Evolutionary conservation across 1,140 invertebrate genomes (phyloP), one percentile per base, ranked within the genome.

Genomic region (Manduca sexta): DNA sequence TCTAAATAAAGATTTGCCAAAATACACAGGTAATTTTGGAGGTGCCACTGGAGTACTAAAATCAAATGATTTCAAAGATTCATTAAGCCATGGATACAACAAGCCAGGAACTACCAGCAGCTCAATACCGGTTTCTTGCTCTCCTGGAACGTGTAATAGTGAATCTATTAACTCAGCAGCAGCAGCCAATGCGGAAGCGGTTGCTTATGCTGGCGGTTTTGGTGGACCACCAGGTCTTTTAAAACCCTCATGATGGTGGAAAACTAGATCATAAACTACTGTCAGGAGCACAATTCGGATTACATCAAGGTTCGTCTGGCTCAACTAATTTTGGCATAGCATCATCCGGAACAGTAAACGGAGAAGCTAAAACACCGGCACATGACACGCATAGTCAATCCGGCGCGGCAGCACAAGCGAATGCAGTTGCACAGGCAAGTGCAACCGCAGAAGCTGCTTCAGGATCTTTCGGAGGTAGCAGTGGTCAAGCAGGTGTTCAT

Each of bases 211-310:
- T 21, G 81, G 77, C 18, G 74, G 77, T 2, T 84, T 84, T 56
- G 75, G 77, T 38, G 81, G 81, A 35, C 81, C 81, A 41, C 66
- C 79, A 16, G 81, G 81, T 12, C 47, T 81, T 13, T 60, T 83
- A 12, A 70, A 75, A 61, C 74, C n/a, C 81, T 2, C 71, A 58
- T 50, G 77, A 82, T 37, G 38, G 60, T 48, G 64, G 64, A 72
- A 70, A 57, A 26, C 52, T 34, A 38, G 45, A 35, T 18, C 29
- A 31, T 16, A 17, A 39, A 39, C 14, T 14, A n/a, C 33, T 4
- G n/a, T 10, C 17, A 17, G 18, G 30, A 12, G 21, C 11, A 29
- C 45, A 43, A 34, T 14, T 21, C 18, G 31, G 30, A 17, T 42
- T 35, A 35, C 18, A 35, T 26, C 43, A 29, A 34, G 17, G 38